These are phyloP conservation scores for Mellivora capensis DNA, from an alignment of 2,113 vertebrate genomes.

Conservation along the genomic window DNA sequence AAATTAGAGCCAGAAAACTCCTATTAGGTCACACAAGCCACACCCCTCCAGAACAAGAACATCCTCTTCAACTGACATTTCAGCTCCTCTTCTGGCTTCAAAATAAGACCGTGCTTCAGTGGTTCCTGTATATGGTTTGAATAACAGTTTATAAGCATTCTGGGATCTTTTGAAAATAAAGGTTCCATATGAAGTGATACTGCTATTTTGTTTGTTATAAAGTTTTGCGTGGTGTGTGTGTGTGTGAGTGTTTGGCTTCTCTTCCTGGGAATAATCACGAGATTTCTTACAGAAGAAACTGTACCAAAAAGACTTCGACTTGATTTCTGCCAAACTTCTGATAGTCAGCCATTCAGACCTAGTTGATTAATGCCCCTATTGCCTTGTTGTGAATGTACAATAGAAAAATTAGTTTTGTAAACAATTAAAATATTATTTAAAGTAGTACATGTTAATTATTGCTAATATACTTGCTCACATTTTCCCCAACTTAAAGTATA, in stretches of 20 bases:
- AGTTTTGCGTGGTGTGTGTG: not conserved
- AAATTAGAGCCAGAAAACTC: constrained; percentile 35
- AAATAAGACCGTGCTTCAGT: not conserved
- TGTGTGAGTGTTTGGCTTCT: not conserved
- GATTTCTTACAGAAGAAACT: constrained; percentile 35
- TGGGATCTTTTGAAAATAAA: constrained; percentile 62
- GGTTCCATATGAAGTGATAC: constrained; percentile 51
- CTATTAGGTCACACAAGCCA: constrained; percentile 15
- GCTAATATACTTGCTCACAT: constrained; percentile 66
- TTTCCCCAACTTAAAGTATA: constrained; percentile 39
- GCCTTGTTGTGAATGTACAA: not conserved
- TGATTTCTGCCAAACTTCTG: constrained; percentile 38
- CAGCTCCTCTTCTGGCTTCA: constrained; percentile 22
- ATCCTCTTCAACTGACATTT: constrained; percentile 17
- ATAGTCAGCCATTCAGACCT: not conserved
- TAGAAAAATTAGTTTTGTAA: not conserved
- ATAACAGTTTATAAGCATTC: constrained; percentile 61
- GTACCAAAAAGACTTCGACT: not conserved
- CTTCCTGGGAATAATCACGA: constrained; percentile 28
- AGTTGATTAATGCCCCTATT: not conserved
- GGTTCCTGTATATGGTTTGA: constrained; percentile 43
- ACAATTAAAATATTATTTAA: constrained; percentile 11
- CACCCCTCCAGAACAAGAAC: not conserved
- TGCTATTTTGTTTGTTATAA: constrained; percentile 59
- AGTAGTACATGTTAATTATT: constrained; percentile 41